phyloP scores from a whole-genome alignment of 2,113 vertebrate species.

The Corythaeola cristata region DNA sequence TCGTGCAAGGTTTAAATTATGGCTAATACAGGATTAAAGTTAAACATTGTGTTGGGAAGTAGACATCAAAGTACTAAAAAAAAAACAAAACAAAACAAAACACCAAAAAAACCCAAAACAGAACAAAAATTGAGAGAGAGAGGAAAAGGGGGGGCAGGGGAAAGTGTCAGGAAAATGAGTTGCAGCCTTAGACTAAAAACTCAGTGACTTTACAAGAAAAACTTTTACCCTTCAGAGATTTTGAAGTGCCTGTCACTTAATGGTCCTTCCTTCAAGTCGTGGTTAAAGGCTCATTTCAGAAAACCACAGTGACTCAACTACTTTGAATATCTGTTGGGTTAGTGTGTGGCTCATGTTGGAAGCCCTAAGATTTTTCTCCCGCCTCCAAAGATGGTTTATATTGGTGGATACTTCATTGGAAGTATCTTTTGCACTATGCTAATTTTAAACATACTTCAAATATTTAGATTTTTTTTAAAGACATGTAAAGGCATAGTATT shows the following conservation, averaged over 20 bases:
- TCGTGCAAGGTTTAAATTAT: neutral
- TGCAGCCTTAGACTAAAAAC: neutral
- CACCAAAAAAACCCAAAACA: too few relatives aligned
- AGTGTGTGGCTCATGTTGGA: neutral
- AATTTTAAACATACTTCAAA: neutral
- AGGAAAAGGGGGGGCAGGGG: neutral
- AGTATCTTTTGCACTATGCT: neutral
- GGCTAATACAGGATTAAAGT: neutral
- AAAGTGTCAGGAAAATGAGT: neutral
- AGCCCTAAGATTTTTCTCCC: neutral
- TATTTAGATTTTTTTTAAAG: neutral
- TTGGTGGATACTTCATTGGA: neutral
- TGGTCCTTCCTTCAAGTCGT: neutral
- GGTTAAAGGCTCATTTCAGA: neutral
- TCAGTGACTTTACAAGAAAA: neutral
- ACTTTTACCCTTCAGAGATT: neutral
- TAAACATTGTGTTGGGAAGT: neutral
- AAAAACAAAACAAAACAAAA: too few relatives aligned
- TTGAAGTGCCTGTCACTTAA: neutral
- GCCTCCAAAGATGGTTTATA: neutral
- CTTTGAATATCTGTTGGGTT: constrained; percentile 23
- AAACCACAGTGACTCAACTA: neutral
- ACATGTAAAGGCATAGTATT: neutral
- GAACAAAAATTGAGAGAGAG: neutral
- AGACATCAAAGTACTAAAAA: neutral